Percentiles rank a stretch among this genome's conserved stretches.
Evolutionary conservation across 2,797 vertebrate species (phyloP).

Genomic region (Scyliorhinus canicula): DNA sequence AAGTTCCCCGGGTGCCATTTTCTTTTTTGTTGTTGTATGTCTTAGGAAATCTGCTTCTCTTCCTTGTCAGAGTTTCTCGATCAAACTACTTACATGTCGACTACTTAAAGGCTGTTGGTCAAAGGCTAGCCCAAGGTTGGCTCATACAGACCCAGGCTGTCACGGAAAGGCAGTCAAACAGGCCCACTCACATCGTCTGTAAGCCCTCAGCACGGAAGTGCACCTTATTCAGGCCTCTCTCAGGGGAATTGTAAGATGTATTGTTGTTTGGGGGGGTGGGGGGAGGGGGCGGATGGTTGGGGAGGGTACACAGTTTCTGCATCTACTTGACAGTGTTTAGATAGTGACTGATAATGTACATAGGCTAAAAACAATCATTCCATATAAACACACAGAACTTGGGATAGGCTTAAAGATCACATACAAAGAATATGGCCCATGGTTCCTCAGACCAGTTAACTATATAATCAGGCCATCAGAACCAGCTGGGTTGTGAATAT

Average conservation of each 20-base stretch:
- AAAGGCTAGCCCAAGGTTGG: not conserved
- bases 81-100: slow-evolving; percentile 6
- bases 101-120: not conserved
- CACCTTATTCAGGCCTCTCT: slow-evolving; percentile 35
- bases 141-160: not conserved
- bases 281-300: not conserved
- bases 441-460: not conserved
- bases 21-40: not conserved
- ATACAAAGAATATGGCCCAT: not conserved
- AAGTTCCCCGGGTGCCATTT: not conserved
- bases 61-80: not conserved
- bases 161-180: not conserved
- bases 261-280: not conserved
- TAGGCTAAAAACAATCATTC: not conserved
- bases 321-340: slow-evolving; percentile 1
- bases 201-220: slow-evolving; percentile 8
- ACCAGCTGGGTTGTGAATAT: not conserved
- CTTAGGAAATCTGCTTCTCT: not conserved
- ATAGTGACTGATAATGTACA: not conserved
- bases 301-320: not conserved
- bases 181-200: not conserved
- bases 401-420: not conserved
- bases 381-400: not conserved
- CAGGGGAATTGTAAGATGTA: not conserved
- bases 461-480: not conserved